phyloP scores from a whole-genome alignment of 64 coral and sea anemone genomes.

The Orbicella faveolata region DNA sequence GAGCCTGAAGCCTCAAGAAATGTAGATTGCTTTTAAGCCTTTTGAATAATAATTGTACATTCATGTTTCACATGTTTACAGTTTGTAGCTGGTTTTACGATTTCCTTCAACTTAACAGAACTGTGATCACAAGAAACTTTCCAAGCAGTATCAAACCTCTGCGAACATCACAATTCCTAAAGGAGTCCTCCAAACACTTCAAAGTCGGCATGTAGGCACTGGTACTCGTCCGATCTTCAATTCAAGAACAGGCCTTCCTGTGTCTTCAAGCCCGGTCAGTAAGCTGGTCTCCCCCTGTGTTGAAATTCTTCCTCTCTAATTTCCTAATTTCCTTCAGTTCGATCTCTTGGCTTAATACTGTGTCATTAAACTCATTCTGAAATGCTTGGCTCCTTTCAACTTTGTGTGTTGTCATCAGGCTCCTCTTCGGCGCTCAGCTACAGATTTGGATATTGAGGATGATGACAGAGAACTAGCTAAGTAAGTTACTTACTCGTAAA shows the following conservation, averaged over 20 bases:
- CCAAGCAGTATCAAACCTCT: neutral
- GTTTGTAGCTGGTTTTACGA: neutral
- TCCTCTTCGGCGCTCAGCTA: constrained; percentile 51
- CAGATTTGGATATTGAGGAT: constrained; percentile 34
- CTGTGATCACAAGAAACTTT: constrained; percentile 2
- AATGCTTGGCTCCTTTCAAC: neutral
- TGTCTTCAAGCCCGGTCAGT: constrained; percentile 96
- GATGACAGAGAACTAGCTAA: neutral
- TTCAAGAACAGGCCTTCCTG: constrained; percentile 85
- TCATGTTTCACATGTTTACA: no score
- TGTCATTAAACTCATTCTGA: neutral
- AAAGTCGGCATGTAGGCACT: constrained; percentile 11
- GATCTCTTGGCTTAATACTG: no score
- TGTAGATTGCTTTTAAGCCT: no score
- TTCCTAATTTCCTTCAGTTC: no score
- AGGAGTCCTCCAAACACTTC: neutral
- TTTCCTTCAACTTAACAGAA: neutral
- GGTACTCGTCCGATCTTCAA: constrained; percentile 92
- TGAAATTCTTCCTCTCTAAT: no score
- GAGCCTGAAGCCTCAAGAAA: no score
- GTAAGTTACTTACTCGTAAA: neutral
- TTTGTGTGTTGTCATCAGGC: constrained; percentile 26
- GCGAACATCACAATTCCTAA: neutral
- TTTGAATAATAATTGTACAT: no score
- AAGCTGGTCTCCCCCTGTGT: neutral